A percentile compares a stretch with the other conserved stretches of the same genome.
Conservation (phyloP, 2,113 vertebrate species). For the Strix uralensis region DNA sequence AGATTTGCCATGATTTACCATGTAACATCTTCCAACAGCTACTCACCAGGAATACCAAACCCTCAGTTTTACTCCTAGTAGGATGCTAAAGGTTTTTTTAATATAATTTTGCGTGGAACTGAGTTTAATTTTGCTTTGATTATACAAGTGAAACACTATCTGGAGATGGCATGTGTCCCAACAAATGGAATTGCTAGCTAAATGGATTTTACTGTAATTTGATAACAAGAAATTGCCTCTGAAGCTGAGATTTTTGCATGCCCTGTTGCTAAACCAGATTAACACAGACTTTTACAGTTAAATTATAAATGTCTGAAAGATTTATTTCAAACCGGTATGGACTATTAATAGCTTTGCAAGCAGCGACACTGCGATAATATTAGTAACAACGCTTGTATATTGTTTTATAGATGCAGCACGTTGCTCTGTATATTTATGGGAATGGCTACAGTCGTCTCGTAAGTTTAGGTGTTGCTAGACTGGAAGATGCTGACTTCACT, state of each 20-base stretch:
- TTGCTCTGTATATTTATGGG: background rate
- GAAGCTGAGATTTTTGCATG: background rate
- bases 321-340: background rate
- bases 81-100: background rate
- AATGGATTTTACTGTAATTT: background rate
- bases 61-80: background rate
- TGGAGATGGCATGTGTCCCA: background rate
- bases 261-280: background rate
- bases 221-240: background rate
- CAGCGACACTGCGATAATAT: background rate
- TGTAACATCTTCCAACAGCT: background rate
- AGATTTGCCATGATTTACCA: rapidly evolving
- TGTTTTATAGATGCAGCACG: background rate
- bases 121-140: background rate
- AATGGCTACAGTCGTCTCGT: background rate
- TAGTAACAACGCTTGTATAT: rapidly evolving
- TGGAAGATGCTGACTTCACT: background rate
- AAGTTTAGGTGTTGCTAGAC: background rate
- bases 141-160: background rate
- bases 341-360: background rate
- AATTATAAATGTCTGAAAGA: background rate
- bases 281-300: background rate
- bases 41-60: background rate
- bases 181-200: background rate
- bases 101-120: background rate